Base-by-base conservation (phyloP, 2,113 vertebrate genomes). In the Genyomyrus donnyi region DNA sequence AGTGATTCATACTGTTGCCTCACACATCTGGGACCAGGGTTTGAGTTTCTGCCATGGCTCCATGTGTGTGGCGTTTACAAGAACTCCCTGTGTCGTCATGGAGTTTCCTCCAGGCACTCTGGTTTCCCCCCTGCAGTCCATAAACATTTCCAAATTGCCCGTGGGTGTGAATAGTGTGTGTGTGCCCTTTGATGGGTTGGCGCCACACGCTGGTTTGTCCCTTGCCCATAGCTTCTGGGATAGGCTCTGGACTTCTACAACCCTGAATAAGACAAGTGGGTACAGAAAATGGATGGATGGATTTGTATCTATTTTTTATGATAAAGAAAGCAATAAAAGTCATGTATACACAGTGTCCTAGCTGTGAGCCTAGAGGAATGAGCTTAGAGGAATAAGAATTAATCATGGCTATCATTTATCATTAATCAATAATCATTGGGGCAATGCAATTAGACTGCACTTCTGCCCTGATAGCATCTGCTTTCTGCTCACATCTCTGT, bases 401-500 rank as follows among this genome's bases (percentile, higher is more conserved):
- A 35, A 70, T 31, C 10, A 13, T 31, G 3, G 58, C 58, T 66
- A n/a, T 53, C 17, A 19, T 53, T 53, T 24, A 56, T 24, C 52
- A 53, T 53, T 53, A 53, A 53, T 53, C 53, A 56, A 56, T 21
- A 70, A 70, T 70, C 27, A 31, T 31, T 70, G 62, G 27, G 62
- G 31, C 9, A 70, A 66, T 66, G 10, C 9, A 13, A 66, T 31
- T 31, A 31, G 31, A 11, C 1, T 70, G 24, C 58, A n/a, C 24
- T 27, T 27, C 21, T 9, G 19, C 3, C 27, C 48, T 62, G 11
- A 90, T 19, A 27, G 27, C 66, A 35, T 88, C 39, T 10, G 9
- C 62, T 88, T 35, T 90, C 80, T 89, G 35, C 70, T 17, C 5
- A 13, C 19, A 24, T 13, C 70, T 80, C 17, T 31, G 2, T 95